A percentile compares a stretch with the other conserved stretches of the same genome.
phyloP scores from a whole-genome alignment of 2,113 vertebrate genomes.

The Nesoenas mayeri region DNA sequence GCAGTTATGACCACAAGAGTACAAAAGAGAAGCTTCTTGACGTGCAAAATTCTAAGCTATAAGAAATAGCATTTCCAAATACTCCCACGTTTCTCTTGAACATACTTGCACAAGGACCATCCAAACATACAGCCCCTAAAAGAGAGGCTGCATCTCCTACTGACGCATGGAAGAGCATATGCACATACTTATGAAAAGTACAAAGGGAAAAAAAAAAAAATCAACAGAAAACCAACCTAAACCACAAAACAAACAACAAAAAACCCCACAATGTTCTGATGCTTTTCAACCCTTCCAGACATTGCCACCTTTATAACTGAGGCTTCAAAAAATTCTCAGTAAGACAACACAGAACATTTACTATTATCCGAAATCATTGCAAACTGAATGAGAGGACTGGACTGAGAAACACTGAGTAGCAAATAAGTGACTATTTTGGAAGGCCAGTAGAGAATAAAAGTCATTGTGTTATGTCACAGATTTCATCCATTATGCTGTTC shows the following conservation, averaged over 20 bases:
- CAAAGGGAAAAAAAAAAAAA: neutral
- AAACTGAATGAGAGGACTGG: neutral
- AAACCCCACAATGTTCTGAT: neutral
- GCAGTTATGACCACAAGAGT: slow-evolving; percentile 44
- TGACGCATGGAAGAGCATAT: neutral
- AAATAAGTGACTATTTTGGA: neutral
- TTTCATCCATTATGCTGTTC: neutral
- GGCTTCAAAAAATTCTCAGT: neutral
- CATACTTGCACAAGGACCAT: neutral
- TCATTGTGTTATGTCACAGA: neutral
- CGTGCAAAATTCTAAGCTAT: slow-evolving; percentile 23
- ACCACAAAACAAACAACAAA: neutral
- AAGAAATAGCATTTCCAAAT: neutral
- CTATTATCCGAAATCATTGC: neutral
- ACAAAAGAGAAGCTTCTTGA: neutral
- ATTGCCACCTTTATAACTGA: slow-evolving; percentile 14
- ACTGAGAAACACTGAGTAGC: neutral
- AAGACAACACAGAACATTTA: neutral
- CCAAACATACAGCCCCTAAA: neutral
- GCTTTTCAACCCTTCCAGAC: slow-evolving; percentile 14
- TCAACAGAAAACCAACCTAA: neutral
- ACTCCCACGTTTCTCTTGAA: neutral
- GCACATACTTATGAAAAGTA: neutral
- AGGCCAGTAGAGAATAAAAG: neutral
- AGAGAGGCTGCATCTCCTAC: neutral